Evolutionary conservation across 2,113 vertebrate genomes (phyloP), one percentile per base, ranked within the genome.

Genomic region (Nansenia antarctica): DNA sequence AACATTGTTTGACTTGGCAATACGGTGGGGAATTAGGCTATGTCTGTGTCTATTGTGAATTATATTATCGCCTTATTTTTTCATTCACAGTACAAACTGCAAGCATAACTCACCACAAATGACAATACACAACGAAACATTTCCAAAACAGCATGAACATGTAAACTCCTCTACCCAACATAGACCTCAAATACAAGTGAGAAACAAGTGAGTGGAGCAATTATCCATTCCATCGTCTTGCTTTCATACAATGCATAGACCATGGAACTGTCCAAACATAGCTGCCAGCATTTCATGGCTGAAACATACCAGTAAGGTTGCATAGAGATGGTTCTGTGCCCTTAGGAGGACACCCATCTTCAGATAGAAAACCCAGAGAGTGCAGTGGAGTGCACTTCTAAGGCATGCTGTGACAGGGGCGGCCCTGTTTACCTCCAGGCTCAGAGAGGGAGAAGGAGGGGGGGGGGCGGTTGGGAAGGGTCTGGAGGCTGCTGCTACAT

Each of bases 391-490:
- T n/a, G 8, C 58, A 60, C 49, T 72, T 72, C 42, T 67, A 72
- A 5, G 79, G 85, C 88, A 80, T 80, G 88, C 82, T 64, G 76
- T 81, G 74, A 77, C 84, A 76, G 55, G 35, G 76, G 55, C 78
- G 31, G 77, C 62, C 72, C 49, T 65, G 61, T 76, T 70, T 62
- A 76, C 85, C 83, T 79, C 53, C 30, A 81, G 73, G 78, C 70
- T 22, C 20, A 11, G 37, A 54, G 61, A 39, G 54, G 9, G 9
- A 15, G 3, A 32, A 42, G 62, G 34, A 30, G 52, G 18, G 15
- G 15, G 29, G 53, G 14, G 5, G 4, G 15, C 3, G 39, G 35
- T 57, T 35, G 55, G 15, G 42, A n/a, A 27, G 14, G 54, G 55
- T 6, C 5, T 18, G 22, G 11, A 18, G 55, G 54, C 34, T n/a